phyloP scores from a whole-genome alignment of 2,113 vertebrate species.

The Lethenteron reissneri region DNA sequence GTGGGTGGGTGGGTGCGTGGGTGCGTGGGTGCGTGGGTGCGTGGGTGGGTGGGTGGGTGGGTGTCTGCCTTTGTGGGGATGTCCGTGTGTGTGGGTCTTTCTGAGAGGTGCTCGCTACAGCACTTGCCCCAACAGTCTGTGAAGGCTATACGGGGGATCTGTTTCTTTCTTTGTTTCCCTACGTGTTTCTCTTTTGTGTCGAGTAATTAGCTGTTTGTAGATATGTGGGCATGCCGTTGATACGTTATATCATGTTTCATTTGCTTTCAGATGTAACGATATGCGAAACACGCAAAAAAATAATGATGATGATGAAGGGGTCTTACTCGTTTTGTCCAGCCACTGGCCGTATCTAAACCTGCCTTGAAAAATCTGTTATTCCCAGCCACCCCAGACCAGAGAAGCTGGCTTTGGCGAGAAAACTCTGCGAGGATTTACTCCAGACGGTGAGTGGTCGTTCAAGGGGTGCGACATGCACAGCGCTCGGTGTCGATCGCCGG shows the following conservation, averaged over 20 bases:
- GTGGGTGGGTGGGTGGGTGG: too few relatives aligned
- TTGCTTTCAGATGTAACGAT: neutral
- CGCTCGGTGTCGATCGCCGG: too few relatives aligned
- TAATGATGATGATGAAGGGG: neutral
- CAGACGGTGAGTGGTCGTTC: conserved; percentile 51
- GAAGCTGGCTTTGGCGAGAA: conserved; percentile 82
- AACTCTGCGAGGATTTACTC: conserved; percentile 76
- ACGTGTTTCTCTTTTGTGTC: conserved; percentile 2
- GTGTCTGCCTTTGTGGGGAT: too few relatives aligned
- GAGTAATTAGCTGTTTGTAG: too few relatives aligned
- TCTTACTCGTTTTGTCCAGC: neutral
- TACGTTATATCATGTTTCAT: neutral
- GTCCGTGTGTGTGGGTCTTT: too few relatives aligned
- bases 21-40: too few relatives aligned
- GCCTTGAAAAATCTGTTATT: conserved; percentile 7
- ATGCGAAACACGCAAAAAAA: neutral
- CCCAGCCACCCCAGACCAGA: conserved; percentile 85
- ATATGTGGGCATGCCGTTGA: neutral
- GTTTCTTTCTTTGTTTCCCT: neutral
- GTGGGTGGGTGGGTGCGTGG: too few relatives aligned
- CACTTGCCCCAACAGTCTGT: too few relatives aligned
- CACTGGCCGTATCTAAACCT: neutral
- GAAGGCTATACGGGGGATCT: neutral
- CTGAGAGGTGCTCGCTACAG: neutral
- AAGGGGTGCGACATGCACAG: too few relatives aligned